Conservation (phyloP, 1,140 invertebrate species). For the Drosophila athabasca region DNA sequence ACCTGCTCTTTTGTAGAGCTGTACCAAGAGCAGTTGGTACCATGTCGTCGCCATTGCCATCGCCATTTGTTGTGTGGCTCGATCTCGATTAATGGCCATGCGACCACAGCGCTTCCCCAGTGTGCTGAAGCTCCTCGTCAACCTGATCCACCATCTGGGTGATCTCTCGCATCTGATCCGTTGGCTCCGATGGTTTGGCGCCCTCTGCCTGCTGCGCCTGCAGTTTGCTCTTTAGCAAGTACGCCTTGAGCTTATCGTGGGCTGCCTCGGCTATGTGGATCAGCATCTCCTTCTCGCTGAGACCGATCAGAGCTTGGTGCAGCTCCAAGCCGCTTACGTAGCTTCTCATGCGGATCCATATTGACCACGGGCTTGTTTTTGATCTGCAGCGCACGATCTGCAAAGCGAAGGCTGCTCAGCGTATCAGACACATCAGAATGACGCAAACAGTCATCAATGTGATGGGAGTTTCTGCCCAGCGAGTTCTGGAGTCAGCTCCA, state of each 20-base stretch:
- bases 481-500: constrained; percentile 95
- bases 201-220: not conserved
- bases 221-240: constrained; percentile 85
- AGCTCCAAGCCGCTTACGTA: constrained; percentile 84
- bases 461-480: constrained; percentile 94
- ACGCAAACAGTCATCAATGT: constrained; percentile 97
- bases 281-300: constrained; percentile 86
- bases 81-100: not conserved
- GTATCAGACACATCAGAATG: constrained; percentile 95
- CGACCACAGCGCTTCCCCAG: constrained; percentile 45
- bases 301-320: constrained; percentile 86
- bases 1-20: constrained; percentile 91
- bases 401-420: constrained; percentile 94
- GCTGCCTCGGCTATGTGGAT: constrained; percentile 87
- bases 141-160: constrained; percentile 47
- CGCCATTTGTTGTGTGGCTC: constrained; percentile 19
- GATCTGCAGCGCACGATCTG: constrained; percentile 94
- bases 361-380: constrained; percentile 97
- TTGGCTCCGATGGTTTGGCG: not conserved
- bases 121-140: constrained; percentile 85
- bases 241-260: constrained; percentile 87
- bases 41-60: not conserved
- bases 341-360: constrained; percentile 89
- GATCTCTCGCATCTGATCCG: constrained; percentile 31
- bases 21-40: constrained; percentile 87